Evolutionary conservation across 2,113 vertebrate species (phyloP), one percentile per base, ranked within the genome.

Genomic region (Malaclemys terrapin): DNA sequence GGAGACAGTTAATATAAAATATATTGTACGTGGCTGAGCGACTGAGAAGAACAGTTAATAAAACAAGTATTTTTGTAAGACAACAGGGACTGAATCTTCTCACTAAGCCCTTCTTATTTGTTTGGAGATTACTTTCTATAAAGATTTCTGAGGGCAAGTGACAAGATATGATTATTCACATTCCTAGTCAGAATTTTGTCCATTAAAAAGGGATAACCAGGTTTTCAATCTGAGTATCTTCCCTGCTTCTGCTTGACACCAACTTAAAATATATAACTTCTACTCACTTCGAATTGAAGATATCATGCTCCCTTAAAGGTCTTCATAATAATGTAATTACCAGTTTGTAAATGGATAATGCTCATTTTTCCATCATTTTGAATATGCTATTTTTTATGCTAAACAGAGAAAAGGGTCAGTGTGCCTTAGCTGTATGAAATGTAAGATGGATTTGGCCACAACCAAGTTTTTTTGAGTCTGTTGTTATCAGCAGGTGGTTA

Each of bases 171-270:
- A 53, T 69, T 89, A 90, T 83, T 90, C 50, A 49, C 5, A 65
- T 86, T 88, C 31, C 0, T 0, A 89, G 80, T 80, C 35, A 8
- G 3, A 13, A 42, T 1, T 25, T 69, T 92, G 82, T 69, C 17
- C 1, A 2, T 5, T 2, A 3, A 1, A 3, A 10, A 6, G 65
- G 17, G 22, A 65, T 19, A 1, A 4, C 4, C 2, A 3, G 20
- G 2, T 78, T 89, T 82, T 79, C 17, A 87, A 49, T 35, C 1
- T 1, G 69, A 53, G 22, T 29, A 54, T 5, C 4, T 80, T 86
- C 45, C 62, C 31, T 95, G 29, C 5, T 90, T 85, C 75, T 87
- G 14, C 14, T 9, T 81, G 59, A 62, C 19, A 87, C 2, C 47
- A 80, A 93, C 6, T 87, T 35, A 87, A 91, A 87, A 62, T 80